Evolutionary conservation across 1,140 invertebrate species (phyloP), one percentile per base, ranked within the genome.

Genomic region (Campoletis sonorensis): DNA sequence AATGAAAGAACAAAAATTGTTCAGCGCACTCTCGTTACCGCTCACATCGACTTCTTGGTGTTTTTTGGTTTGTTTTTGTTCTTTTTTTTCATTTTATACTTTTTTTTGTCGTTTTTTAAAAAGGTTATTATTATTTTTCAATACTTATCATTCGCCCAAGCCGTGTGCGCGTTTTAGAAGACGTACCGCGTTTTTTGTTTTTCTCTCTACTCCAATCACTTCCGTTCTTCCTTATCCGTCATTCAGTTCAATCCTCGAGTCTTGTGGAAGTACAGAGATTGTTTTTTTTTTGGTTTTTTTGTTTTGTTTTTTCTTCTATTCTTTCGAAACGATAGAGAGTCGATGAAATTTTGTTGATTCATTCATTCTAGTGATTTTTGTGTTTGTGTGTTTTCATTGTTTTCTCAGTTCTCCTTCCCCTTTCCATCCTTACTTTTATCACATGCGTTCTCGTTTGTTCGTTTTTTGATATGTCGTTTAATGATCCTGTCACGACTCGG

Each of bases 51-150:
- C 18, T 70, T 33, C 45, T 16, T 78, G 51, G 13, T n/a, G 7
- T 58, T 30, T 51, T 79, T 51, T 79, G n/a, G n/a, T n/a, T n/a
- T n/a, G n/a, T 79, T 79, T 70, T 58, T 79, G 58, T 40, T 78
- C 13, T 80, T 80, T 80, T 33, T 5, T 51, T 75, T 54, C n/a
- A n/a, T 70, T 51, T 72, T 54, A 27, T 49, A 58, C 15, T 58
- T 75, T 75, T 75, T 58, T 75, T 45, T 45, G 40, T 26, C 23
- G 23, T 73, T n/a, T 73, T 49, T 75, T 58, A 33, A 26, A 4
- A 27, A 67, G 21, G 30, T 26, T 67, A 26, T 67, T 67, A 11
- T 67, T 67, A 11, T 58, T 10, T n/a, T 23, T n/a, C 18, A n/a
- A 37, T 45, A 45, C 8, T 45, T 10, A 10, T 45, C 40, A 7